These are phyloP conservation scores for Aporophyla lueneburgensis DNA, from an alignment of 2,888 invertebrate genomes.

Conservation along the genomic window DNA sequence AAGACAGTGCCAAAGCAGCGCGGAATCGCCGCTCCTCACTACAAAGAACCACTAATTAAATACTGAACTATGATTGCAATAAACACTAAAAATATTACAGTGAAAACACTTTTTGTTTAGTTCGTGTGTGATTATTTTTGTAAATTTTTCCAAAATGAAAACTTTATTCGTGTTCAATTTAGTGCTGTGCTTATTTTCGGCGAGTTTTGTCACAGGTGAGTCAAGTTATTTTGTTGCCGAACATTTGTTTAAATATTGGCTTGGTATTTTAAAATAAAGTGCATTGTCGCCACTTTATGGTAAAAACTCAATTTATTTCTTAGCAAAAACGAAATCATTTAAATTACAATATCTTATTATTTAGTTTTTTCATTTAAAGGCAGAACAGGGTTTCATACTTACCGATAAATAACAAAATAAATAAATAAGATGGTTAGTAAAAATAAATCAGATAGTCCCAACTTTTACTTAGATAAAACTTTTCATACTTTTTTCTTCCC, in stretches of 20 bases:
- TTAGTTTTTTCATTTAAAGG: neutral
- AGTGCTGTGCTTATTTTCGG: slow-evolving; percentile 73
- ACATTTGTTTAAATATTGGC: slow-evolving; percentile 72
- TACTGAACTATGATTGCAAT: slow-evolving; percentile 46
- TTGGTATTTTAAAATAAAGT: neutral
- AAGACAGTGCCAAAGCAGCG: slow-evolving; percentile 64
- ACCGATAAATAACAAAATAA: neutral
- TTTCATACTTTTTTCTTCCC: neutral
- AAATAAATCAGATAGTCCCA: too few species aligned
- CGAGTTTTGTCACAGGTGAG: slow-evolving; percentile 75
- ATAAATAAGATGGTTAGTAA: neutral
- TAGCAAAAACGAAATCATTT: neutral
- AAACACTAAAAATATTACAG: slow-evolving; percentile 21
- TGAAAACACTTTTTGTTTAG: slow-evolving; percentile 41
- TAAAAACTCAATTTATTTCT: neutral
- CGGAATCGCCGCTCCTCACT: slow-evolving; percentile 50
- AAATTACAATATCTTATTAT: neutral
- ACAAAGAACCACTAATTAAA: slow-evolving; percentile 31
- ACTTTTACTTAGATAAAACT: neutral
- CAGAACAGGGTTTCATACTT: neutral
- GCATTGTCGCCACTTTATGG: neutral
- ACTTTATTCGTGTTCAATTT: slow-evolving; percentile 65
- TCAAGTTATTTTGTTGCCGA: slow-evolving; percentile 46
- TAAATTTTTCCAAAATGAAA: slow-evolving; percentile 68
- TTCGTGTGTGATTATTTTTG: slow-evolving; percentile 37